Evolutionary conservation across 53 echinoderm and acorn worm genomes (phyloP).

Genomic region (Patiria pectinifera): DNA sequence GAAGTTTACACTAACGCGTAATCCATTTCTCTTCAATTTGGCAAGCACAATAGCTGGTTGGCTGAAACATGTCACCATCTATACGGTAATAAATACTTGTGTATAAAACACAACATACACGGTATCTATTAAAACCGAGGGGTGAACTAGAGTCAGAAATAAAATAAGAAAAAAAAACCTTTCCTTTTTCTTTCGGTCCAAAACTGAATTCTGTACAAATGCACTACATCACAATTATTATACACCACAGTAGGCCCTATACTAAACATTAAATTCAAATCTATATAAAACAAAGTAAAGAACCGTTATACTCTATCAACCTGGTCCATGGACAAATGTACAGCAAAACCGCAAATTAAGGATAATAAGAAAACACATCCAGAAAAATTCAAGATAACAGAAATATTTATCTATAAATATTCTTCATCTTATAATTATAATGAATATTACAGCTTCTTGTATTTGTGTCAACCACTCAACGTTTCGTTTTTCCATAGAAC

Average conservation of each 20-base stretch:
- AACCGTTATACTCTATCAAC: neutral
- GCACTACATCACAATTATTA: conserved; percentile 24
- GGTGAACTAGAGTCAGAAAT: neutral
- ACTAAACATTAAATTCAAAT: neutral
- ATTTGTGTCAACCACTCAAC: neutral
- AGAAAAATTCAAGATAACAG: conserved; percentile 23
- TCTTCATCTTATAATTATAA: conserved; percentile 7
- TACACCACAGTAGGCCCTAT: neutral
- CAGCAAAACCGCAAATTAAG: conserved; percentile 5
- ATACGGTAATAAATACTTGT: neutral
- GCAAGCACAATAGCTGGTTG: conserved; percentile 62
- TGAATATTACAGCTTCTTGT: conserved; percentile 21
- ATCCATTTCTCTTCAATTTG: neutral
- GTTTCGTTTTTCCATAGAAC: no score
- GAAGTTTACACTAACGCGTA: conserved; percentile 2
- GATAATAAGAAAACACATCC: neutral
- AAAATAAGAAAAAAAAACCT: neutral
- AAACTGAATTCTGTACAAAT: neutral
- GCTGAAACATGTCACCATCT: conserved; percentile 34
- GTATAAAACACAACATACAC: conserved; percentile 9
- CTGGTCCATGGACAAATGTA: conserved; percentile 22
- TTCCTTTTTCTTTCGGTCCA: neutral
- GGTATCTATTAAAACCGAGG: conserved; percentile 2
- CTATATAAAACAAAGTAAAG: conserved; percentile 11
- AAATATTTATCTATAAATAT: conserved; percentile 36